Base-by-base conservation (phyloP, 1,140 invertebrate genomes). In the Drosophila dunni region DNA sequence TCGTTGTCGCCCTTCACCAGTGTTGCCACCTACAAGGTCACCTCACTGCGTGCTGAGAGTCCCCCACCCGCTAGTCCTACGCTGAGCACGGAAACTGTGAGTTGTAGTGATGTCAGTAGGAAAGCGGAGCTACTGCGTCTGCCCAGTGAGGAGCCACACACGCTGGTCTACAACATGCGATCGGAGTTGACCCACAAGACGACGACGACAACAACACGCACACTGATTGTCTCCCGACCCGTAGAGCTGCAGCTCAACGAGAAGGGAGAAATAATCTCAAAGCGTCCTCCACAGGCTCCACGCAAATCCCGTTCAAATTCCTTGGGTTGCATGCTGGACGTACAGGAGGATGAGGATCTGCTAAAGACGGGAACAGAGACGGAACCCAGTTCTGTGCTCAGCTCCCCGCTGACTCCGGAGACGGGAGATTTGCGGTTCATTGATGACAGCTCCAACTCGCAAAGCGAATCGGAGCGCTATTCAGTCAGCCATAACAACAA, bases 391-490 rank as follows among this genome's bases (percentile, higher is more conserved):
- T 83, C 83, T 5, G 51, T 64, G 3, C 42, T 80, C 2, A 76
- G 77, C 17, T 88, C 75, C 0, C 75, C 81, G 29, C 51, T 79
- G 72, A 81, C 73, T 58, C 73, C 75, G 10, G 79, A 81, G 20
- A 51, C 63, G n/a, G 61, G 62, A 1, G 91, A 92, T 24, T 71
- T 92, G 33, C 85, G 81, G 56, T 92, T 89, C 69, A 92, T 92
- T 34, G 91, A 92, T 57, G 91, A 92, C 51, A 90, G 81, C 48
- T 92, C 86, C 40, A 89, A 86, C 53, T 91, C 79, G 33, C 90
- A 86, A 33, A 91, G 83, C 44, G 88, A 92, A 73, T 85, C 75
- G 38, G 91, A 91, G 51, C 76, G 89, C 29, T 90, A 84, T 56
- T 78, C 85, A 36, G 45, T 78, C 42, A 81, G 66, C 36, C 68